Evolutionary conservation across 1,140 invertebrate genomes (phyloP).

Genomic region (Eriosoma lanigerum): DNA sequence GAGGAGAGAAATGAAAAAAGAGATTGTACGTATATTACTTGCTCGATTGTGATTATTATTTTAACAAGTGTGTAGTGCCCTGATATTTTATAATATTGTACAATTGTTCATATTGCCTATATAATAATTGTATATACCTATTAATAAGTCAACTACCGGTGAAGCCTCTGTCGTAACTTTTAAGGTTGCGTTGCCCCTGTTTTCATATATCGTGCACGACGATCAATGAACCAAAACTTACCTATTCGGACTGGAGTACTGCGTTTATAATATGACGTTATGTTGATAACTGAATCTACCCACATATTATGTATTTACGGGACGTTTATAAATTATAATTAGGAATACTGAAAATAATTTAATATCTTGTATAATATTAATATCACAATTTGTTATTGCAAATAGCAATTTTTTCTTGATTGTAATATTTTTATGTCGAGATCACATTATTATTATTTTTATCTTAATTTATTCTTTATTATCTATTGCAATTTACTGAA

Average conservation of each 20-base stretch:
- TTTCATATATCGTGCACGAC: neutral
- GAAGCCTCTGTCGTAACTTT: slow-evolving; percentile 35
- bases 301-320: neutral
- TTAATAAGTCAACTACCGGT: slow-evolving; percentile 10
- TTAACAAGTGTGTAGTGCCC: slow-evolving; percentile 37
- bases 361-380: too few species aligned
- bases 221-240: slow-evolving; percentile 37
- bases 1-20: neutral
- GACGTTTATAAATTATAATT: too few species aligned
- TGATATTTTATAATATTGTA: slow-evolving; percentile 32
- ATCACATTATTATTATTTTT: too few species aligned
- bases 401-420: too few species aligned
- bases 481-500: too few species aligned
- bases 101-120: neutral
- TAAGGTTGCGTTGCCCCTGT: slow-evolving; percentile 10
- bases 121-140: neutral
- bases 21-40: neutral
- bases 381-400: too few species aligned
- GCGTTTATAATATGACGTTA: slow-evolving; percentile 9
- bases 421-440: too few species aligned
- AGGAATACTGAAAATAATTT: too few species aligned
- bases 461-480: too few species aligned
- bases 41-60: slow-evolving; percentile 22
- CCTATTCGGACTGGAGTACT: neutral
- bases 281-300: neutral